Percentiles rank a stretch among this genome's conserved stretches.
phyloP scores from a whole-genome alignment of 2,888 invertebrate species.

The Oasisia sp. region DNA sequence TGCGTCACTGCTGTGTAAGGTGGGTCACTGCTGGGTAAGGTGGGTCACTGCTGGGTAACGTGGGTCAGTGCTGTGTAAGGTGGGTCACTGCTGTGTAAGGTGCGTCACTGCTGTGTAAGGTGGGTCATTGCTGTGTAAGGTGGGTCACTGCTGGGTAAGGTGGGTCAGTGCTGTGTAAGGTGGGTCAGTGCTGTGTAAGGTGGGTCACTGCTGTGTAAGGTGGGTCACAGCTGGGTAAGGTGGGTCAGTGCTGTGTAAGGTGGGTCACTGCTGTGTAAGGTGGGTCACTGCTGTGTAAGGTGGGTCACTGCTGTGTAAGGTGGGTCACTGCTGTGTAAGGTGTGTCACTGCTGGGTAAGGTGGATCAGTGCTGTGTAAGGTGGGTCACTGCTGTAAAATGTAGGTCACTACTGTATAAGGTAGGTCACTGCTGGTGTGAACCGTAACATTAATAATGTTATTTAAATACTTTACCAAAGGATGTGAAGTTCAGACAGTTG shows the following conservation, averaged over 20 bases:
- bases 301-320: not conserved
- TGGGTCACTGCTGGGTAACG: too few relatives aligned
- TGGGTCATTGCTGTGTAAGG: too few relatives aligned
- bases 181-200: not conserved
- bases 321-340: not conserved
- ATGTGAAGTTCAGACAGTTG: too few relatives aligned
- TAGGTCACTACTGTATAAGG: not conserved
- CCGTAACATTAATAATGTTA: not conserved
- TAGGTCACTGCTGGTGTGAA: not conserved
- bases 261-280: not conserved
- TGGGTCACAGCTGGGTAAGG: too few relatives aligned
- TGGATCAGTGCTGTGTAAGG: not conserved
- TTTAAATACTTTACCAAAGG: too few relatives aligned
- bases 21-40: not conserved
- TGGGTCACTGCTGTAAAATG: too few relatives aligned
- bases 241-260: not conserved
- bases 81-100: too few relatives aligned
- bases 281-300: not conserved
- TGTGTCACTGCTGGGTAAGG: too few relatives aligned
- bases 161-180: not conserved
- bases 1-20: not conserved
- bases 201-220: not conserved
- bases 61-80: not conserved
- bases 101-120: not conserved
- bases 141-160: not conserved